Conservation (phyloP, 2,888 invertebrate species). For the Halocaridina rubra region DNA sequence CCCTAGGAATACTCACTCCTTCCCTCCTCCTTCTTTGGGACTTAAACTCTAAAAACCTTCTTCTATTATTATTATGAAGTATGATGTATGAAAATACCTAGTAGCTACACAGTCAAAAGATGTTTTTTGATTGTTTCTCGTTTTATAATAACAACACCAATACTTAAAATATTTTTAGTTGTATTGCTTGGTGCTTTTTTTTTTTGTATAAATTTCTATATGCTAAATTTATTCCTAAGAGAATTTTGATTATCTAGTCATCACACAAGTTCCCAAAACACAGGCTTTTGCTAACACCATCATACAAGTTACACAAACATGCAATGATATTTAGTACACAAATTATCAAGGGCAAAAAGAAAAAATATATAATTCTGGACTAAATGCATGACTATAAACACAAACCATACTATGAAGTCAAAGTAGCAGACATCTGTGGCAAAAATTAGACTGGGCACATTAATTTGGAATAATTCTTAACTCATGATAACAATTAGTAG, state of each 20-base stretch:
- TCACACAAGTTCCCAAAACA: constrained; percentile 56
- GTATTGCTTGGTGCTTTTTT: constrained; percentile 60
- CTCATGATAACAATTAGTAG: too few species aligned
- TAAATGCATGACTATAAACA: too few species aligned
- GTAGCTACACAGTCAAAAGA: constrained; percentile 53
- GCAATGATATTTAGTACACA: constrained; percentile 33
- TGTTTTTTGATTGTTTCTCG: constrained; percentile 55
- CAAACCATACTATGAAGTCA: too few species aligned
- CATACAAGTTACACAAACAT: constrained; percentile 55
- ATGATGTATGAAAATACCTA: constrained; percentile 57
- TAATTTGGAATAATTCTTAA: neutral
- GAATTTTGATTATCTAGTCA: constrained; percentile 59
- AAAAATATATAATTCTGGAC: too few species aligned
- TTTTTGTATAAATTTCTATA: constrained; percentile 52
- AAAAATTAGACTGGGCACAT: too few species aligned
- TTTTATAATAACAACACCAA: constrained; percentile 43
- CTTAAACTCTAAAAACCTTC: constrained; percentile 44
- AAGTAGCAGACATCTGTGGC: too few species aligned
- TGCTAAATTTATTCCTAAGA: constrained; percentile 35
- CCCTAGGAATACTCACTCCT: constrained; percentile 54
- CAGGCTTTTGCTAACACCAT: constrained; percentile 48
- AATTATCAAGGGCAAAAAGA: too few species aligned
- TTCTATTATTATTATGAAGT: constrained; percentile 49
- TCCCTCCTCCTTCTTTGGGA: constrained; percentile 58
- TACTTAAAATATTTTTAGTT: constrained; percentile 43